phyloP scores from a whole-genome alignment of 2,797 vertebrate genomes.

The Gallirallus australis region DNA sequence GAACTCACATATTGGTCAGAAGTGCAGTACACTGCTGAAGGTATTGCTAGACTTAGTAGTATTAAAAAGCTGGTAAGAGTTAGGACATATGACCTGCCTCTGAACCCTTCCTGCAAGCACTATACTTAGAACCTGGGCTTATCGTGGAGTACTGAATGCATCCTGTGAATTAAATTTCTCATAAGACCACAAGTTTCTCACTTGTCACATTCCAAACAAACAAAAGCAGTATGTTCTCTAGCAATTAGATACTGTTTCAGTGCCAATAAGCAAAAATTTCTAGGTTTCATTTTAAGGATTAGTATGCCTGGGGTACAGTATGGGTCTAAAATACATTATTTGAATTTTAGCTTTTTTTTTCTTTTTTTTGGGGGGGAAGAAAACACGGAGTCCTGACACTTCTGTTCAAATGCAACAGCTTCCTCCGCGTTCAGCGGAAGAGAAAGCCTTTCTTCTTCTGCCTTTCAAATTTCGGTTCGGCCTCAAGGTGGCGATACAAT shows the following conservation, averaged over 20 bases:
- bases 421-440: background rate
- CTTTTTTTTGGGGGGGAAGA: too few species aligned
- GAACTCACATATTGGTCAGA: rapidly evolving
- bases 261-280: background rate
- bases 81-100: background rate
- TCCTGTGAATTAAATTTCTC: background rate
- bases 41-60: background rate
- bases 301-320: background rate
- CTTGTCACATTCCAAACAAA: background rate
- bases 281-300: background rate
- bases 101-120: background rate
- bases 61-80: background rate
- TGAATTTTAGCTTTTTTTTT: too few species aligned
- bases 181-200: background rate
- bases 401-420: background rate
- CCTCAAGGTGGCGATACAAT: constrained; percentile 55
- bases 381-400: background rate
- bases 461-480: background rate
- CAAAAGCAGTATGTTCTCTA: background rate
- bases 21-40: background rate
- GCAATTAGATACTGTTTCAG: background rate
- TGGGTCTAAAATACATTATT: background rate
- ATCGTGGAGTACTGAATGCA: rapidly evolving
- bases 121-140: background rate
- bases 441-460: background rate